A percentile compares a stretch with the other conserved stretches of the same genome.
These are phyloP conservation scores for Margarornis squamiger DNA, from an alignment of 2,797 vertebrate species.

Conservation along the genomic window DNA sequence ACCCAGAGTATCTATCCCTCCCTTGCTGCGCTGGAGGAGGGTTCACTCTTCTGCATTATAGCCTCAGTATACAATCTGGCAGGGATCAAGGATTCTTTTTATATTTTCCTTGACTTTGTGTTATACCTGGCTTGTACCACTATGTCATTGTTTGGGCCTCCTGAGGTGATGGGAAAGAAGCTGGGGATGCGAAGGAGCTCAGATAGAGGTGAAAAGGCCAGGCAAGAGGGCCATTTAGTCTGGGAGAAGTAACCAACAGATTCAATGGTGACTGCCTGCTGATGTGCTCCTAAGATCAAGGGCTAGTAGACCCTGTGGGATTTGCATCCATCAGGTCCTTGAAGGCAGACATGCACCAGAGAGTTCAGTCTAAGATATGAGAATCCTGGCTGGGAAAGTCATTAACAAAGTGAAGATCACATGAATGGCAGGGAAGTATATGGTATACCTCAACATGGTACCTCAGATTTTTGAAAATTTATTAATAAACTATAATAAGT, in stretches of 20 bases:
- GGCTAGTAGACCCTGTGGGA: neutral
- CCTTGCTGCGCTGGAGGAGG: fast-evolving
- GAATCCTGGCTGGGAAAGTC: neutral
- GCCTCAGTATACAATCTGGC: neutral
- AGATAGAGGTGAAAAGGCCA: neutral
- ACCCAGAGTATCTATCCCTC: neutral
- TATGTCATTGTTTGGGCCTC: neutral
- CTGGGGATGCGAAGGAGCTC: neutral
- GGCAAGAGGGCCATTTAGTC: neutral
- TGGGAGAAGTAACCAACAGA: neutral
- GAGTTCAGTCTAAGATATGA: neutral
- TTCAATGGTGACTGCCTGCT: neutral
- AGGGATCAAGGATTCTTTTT: neutral
- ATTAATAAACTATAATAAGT: neutral
- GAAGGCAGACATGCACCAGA: neutral
- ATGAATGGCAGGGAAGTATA: neutral
- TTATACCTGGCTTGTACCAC: neutral
- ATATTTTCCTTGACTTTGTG: neutral
- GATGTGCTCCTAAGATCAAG: neutral
- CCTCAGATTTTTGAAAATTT: neutral
- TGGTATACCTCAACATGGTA: fast-evolving
- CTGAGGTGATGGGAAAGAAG: fast-evolving
- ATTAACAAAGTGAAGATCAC: neutral
- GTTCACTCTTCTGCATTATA: neutral
- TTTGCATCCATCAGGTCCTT: neutral